Evolutionary conservation across 2,888 invertebrate species (phyloP).

Genomic region (Masnerella sp.): DNA sequence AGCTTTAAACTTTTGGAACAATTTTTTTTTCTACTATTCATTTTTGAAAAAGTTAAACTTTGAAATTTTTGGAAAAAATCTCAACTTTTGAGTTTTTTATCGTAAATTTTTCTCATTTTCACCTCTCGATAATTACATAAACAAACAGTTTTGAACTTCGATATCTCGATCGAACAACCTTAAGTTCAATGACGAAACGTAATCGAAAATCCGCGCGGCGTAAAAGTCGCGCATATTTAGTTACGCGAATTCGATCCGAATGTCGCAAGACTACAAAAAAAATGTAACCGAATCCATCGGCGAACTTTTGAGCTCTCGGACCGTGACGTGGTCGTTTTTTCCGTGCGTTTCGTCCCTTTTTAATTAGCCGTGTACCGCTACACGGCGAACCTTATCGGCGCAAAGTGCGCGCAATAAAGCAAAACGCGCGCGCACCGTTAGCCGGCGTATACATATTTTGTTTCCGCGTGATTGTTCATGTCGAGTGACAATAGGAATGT

Average conservation of each 20-base stretch:
- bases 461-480: conserved; percentile 57
- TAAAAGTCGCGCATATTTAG: conserved; percentile 12
- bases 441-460: conserved; percentile 54
- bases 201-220: conserved; percentile 27
- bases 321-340: no score
- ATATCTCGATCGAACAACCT: conserved; percentile 2
- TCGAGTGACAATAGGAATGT: conserved; percentile 69
- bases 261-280: conserved; percentile 22
- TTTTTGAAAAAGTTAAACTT: conserved; percentile 14
- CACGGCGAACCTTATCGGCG: conserved; percentile 39
- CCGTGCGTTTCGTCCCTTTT: no score
- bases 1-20: no score
- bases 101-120: no score
- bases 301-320: no score
- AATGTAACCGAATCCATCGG: conserved; percentile 31
- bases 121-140: no score
- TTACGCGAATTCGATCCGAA: conserved; percentile 42
- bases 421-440: conserved; percentile 50
- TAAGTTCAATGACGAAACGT: conserved; percentile 36
- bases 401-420: conserved; percentile 36
- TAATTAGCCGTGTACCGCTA: conserved; percentile 51
- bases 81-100: no score
- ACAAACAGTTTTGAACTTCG: conserved; percentile 8
- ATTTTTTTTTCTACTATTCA: background rate
- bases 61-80: conserved; percentile 8